These are phyloP conservation scores for Leucoraja erinaceus DNA, from an alignment of 2,113 vertebrate genomes.

Conservation along the genomic window DNA sequence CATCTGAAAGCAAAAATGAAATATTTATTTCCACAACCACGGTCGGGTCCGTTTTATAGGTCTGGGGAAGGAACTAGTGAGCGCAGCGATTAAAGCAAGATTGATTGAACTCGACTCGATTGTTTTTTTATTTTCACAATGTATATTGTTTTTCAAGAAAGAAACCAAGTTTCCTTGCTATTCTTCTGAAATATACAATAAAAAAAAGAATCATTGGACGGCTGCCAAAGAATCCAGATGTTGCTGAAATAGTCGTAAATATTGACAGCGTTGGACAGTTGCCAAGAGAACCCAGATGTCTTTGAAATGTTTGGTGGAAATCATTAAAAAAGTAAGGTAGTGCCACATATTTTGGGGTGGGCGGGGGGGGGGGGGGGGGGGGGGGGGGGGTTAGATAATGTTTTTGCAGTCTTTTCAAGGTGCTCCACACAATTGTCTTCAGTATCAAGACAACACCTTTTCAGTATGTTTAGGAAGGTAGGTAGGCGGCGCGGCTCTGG, in stretches of 20 bases:
- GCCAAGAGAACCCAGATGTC: conserved; percentile 26
- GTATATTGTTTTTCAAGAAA: background rate
- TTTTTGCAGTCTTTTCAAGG: background rate
- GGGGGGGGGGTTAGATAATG: background rate
- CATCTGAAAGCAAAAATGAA: background rate
- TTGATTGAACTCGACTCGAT: background rate
- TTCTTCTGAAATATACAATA: background rate
- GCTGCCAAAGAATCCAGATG: conserved; percentile 4
- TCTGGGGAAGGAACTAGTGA: background rate
- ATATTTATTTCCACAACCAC: background rate
- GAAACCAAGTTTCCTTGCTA: background rate
- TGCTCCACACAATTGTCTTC: background rate
- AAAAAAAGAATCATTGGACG: background rate
- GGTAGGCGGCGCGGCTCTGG: no score
- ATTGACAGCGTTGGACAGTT: background rate
- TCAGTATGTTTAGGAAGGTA: background rate
- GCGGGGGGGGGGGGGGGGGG: no score
- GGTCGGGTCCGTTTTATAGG: background rate
- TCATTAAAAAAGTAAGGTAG: background rate
- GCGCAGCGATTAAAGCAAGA: background rate
- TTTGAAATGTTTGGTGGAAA: background rate
- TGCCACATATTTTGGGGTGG: background rate
- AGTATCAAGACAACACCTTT: background rate
- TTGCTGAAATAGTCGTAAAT: conserved; percentile 1
- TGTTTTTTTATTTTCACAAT: background rate